Percentiles rank a stretch among this genome's conserved stretches.
phyloP scores from a whole-genome alignment of 2,888 invertebrate species.

The Latrodectus hesperus region DNA sequence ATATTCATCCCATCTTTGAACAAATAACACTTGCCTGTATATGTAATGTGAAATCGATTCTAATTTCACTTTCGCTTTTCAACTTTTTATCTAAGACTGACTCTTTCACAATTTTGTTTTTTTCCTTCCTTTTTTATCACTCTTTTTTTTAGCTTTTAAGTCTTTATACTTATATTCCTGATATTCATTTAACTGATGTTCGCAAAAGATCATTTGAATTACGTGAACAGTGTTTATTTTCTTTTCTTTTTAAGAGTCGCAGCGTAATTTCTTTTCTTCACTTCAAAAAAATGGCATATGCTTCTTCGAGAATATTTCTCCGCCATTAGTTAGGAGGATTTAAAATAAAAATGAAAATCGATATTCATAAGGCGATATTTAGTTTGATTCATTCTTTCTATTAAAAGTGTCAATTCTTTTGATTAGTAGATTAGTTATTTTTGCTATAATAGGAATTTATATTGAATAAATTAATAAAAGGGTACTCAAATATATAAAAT shows the following conservation, averaged over 20 bases:
- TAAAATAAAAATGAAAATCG: too few relatives aligned
- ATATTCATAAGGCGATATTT: too few relatives aligned
- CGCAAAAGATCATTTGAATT: neutral
- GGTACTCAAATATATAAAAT: too few relatives aligned
- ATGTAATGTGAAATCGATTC: slow-evolving; percentile 66
- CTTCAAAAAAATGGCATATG: neutral
- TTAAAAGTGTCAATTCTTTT: too few relatives aligned
- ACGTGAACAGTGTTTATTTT: slow-evolving; percentile 7
- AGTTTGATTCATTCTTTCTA: too few relatives aligned
- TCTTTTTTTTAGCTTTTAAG: neutral
- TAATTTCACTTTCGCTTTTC: slow-evolving; percentile 48
- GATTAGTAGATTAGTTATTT: too few relatives aligned
- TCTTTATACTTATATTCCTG: slow-evolving; percentile 11
- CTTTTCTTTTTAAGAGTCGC: neutral
- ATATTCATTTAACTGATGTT: slow-evolving; percentile 18
- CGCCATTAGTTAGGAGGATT: too few relatives aligned
- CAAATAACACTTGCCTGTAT: slow-evolving; percentile 45
- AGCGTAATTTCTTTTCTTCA: neutral
- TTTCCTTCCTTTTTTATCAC: neutral
- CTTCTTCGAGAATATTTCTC: too few relatives aligned
- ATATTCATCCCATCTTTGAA: slow-evolving; percentile 49
- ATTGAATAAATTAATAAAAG: too few relatives aligned
- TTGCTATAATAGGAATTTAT: too few relatives aligned
- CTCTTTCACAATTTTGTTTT: slow-evolving; percentile 33
- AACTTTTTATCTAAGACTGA: slow-evolving; percentile 29